phyloP scores from a whole-genome alignment of 2,797 vertebrate genomes.

The Anas georgica region DNA sequence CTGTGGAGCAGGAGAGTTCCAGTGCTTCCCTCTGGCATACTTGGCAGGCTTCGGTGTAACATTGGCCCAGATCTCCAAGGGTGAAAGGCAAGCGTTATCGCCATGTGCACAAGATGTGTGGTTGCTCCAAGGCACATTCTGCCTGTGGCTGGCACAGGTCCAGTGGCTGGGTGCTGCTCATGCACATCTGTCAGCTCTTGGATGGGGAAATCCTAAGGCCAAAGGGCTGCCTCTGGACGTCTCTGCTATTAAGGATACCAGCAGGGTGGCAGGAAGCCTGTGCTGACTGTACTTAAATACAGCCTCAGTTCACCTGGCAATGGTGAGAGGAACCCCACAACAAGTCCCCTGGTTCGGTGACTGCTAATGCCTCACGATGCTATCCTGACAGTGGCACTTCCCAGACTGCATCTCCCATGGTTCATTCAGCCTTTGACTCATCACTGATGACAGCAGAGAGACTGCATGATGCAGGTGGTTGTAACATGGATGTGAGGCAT shows the following conservation, averaged over 20 bases:
- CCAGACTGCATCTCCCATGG: neutral
- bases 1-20: rapidly evolving
- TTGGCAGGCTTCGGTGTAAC: neutral
- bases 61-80: neutral
- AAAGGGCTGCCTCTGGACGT: neutral
- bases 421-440: neutral
- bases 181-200: neutral
- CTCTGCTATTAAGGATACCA: neutral
- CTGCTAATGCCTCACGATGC: neutral
- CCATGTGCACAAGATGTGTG: neutral
- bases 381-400: neutral
- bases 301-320: neutral
- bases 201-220: slow-evolving; percentile 17
- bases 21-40: neutral
- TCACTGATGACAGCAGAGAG: neutral
- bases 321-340: no score
- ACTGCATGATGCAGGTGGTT: neutral
- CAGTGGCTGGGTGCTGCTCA: neutral
- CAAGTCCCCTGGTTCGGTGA: neutral
- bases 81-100: neutral
- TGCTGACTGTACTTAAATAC: neutral
- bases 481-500: no score
- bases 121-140: neutral
- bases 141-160: neutral
- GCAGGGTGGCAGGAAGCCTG: neutral